Conservation (phyloP, 2,888 invertebrate genomes). For the Ectemnius continuus region DNA sequence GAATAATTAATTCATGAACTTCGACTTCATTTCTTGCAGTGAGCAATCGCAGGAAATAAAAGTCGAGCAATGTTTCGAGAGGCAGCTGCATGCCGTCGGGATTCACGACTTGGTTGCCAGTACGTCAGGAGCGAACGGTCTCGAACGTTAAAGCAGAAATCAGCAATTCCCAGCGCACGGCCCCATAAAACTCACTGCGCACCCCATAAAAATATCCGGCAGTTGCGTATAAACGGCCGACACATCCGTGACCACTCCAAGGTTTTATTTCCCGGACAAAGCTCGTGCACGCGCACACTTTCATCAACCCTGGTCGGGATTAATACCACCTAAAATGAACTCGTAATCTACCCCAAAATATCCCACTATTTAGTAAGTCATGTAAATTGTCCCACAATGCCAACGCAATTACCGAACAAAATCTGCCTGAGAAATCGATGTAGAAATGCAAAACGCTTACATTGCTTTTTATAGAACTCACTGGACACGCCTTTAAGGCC, state of each 20-base stretch:
- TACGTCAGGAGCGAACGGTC: too few relatives aligned
- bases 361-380: too few relatives aligned
- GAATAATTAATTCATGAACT: too few relatives aligned
- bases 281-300: constrained; percentile 18
- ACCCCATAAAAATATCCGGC: constrained; percentile 56
- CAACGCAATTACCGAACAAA: too few relatives aligned
- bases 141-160: constrained; percentile 46
- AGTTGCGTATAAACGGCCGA: constrained; percentile 27
- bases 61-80: not conserved
- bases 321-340: constrained; percentile 49
- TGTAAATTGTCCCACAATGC: too few relatives aligned
- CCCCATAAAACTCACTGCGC: constrained; percentile 51
- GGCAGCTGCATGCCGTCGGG: constrained; percentile 31
- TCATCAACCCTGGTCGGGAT: constrained; percentile 52
- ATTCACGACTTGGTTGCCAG: constrained; percentile 47
- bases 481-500: too few relatives aligned
- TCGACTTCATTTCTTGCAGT: too few relatives aligned
- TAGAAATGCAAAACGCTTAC: too few relatives aligned
- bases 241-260: constrained; percentile 21
- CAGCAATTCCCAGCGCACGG: constrained; percentile 50
- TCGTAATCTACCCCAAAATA: too few relatives aligned
- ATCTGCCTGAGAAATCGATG: too few relatives aligned
- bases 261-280: constrained; percentile 44
- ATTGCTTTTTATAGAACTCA: too few relatives aligned
- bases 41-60: not conserved